Base-by-base conservation (phyloP, 1,140 invertebrate genomes). In the Aphaenogaster ashmeadi region DNA sequence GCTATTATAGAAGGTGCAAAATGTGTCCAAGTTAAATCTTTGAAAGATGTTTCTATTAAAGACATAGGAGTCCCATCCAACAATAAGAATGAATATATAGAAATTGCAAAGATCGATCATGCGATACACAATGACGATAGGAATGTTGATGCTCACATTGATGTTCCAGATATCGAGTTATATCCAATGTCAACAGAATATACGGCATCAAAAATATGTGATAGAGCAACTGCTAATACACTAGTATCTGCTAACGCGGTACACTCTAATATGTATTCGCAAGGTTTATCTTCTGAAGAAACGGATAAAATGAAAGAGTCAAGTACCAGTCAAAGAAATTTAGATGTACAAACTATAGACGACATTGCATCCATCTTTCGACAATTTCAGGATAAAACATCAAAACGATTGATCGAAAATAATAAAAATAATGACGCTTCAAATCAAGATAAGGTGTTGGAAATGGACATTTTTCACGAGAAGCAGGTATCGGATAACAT, bases 1-100 rank as follows among this genome's bases (percentile, higher is more conserved):
- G 93, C 88, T 44, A 94, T 92, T 58, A 38, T 93, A 13, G 85
- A 93, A 71, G 92, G 88, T 62, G 88, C 86, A 11, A 94, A 93
- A 88, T 21, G 36, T 50, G 0, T 9, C 0, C 21, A 21, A 11
- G 5, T 7, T 74, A 33, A 13, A 58, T 58, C 3, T n/a, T 5
- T 0, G 36, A 41, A 41, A 18, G 50, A 54, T 15, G n/a, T 4
- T 62, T 54, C 6, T 21, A 7, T 36, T 56, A 11, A 50, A 18
- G 36, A 56, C 54, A 8, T 2, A 9, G 9, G 36, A n/a, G 0
- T 7, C 50, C 0, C n/a, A 18, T 74, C 27, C 36, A 66, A 21
- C 7, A 7, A 60, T 78, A 41, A 41, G n/a, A 72, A 21, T 33
- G 2, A 27, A 11, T 64, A 6, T 15, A 18, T 54, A 8, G 21